Evolutionary conservation across 2,113 vertebrate species (phyloP).

Genomic region (Pteruthius melanotis): DNA sequence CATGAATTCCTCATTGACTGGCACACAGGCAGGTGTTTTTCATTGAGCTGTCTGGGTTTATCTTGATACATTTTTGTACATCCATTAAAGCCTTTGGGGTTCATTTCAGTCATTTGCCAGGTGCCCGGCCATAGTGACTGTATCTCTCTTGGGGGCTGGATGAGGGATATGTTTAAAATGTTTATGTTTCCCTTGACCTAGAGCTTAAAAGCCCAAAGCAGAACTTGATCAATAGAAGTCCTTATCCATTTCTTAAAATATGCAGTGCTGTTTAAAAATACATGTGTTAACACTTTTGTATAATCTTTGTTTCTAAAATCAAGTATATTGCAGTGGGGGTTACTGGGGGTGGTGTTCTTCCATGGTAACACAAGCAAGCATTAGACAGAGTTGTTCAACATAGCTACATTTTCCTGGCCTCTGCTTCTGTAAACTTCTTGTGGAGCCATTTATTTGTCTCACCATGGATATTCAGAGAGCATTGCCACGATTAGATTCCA

Average conservation of each 20-base stretch:
- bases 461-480: not conserved
- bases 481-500: not conserved
- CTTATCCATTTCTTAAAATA: not conserved
- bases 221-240: not conserved
- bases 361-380: not conserved
- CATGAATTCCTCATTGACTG: not conserved
- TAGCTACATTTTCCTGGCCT: not conserved
- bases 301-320: conserved; percentile 18
- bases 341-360: not conserved
- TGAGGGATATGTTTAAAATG: not conserved
- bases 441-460: not conserved
- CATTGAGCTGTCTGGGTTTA: conserved; percentile 9
- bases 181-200: conserved; percentile 11
- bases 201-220: conserved; percentile 3
- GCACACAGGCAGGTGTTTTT: conserved; percentile 11
- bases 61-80: conserved; percentile 18
- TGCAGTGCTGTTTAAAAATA: not conserved
- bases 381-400: not conserved
- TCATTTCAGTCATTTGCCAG: conserved; percentile 20
- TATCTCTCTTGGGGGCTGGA: not conserved
- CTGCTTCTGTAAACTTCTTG: not conserved
- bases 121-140: not conserved
- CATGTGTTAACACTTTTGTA: not conserved
- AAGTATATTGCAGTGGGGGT: not conserved
- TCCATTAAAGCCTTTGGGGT: not conserved